phyloP scores from a whole-genome alignment of 2,113 vertebrate species.

The Proterorhinus semilunaris region DNA sequence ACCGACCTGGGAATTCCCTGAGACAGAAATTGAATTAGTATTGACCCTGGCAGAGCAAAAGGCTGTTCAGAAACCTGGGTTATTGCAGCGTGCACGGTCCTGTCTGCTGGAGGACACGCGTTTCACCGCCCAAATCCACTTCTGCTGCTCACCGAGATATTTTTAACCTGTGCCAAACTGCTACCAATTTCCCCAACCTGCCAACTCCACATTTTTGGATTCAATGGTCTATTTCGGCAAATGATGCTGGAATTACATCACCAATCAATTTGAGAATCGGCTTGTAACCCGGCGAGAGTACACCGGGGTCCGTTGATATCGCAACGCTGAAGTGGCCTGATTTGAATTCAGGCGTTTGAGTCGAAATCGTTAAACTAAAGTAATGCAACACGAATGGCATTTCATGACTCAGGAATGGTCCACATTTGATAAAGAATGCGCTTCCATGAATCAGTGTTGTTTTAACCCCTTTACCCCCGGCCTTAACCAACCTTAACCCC shows the following conservation, averaged over 20 bases:
- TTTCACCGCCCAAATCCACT: constrained; percentile 34
- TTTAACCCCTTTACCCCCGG: too few species aligned
- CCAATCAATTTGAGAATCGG: constrained; percentile 1
- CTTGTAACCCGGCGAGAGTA: neutral
- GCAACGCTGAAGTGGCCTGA: neutral
- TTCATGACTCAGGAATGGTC: neutral
- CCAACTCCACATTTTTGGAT: constrained; percentile 7
- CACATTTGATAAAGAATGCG: too few species aligned
- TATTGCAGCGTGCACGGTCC: constrained; percentile 56
- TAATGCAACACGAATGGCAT: neutral
- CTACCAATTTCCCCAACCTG: neutral
- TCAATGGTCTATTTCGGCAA: neutral
- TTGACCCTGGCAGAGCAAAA: constrained; percentile 62
- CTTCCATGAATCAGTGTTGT: too few species aligned
- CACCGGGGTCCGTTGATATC: neutral
- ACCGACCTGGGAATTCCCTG: constrained; percentile 66
- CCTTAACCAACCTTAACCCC: too few species aligned
- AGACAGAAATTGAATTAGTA: constrained; percentile 75
- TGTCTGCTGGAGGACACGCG: constrained; percentile 44
- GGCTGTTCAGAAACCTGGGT: constrained; percentile 60
- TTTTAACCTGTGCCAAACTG: neutral
- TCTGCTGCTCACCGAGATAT: neutral
- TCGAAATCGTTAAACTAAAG: neutral
- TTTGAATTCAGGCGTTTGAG: neutral
- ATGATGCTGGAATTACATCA: constrained; percentile 2